A percentile compares a stretch with the other conserved stretches of the same genome.
Conservation (phyloP, 1,140 invertebrate genomes). For the Drosophila carrolli region DNA sequence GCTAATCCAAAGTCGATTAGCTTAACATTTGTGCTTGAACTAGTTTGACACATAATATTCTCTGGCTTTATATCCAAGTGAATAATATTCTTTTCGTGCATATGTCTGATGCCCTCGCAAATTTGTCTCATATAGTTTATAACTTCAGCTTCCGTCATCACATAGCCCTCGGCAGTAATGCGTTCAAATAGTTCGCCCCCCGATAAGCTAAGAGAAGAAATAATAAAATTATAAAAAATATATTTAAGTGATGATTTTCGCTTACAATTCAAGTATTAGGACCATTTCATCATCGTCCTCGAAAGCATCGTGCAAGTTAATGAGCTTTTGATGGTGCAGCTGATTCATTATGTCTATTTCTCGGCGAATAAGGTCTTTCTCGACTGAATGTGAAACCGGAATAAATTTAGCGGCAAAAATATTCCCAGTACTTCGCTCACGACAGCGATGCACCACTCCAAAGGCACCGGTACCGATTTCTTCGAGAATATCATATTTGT, state of each 20-base stretch:
- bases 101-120: slow-evolving; percentile 98
- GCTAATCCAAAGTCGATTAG: slow-evolving; percentile 99
- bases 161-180: slow-evolving; percentile 98
- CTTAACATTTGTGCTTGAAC: slow-evolving; percentile 97
- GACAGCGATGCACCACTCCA: slow-evolving; percentile 98
- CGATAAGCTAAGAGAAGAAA: slow-evolving; percentile 89
- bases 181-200: slow-evolving; percentile 99
- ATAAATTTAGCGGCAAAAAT: slow-evolving; percentile 99
- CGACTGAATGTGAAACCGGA: slow-evolving; percentile 96
- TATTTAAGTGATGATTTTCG: background rate
- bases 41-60: slow-evolving; percentile 99
- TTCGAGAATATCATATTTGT: slow-evolving; percentile 99
- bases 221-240: background rate
- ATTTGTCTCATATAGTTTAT: slow-evolving; percentile 99
- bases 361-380: slow-evolving; percentile 98
- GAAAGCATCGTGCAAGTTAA: slow-evolving; percentile 99
- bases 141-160: slow-evolving; percentile 99
- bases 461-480: slow-evolving; percentile 99
- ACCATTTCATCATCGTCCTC: slow-evolving; percentile 99
- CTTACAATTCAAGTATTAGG: slow-evolving; percentile 99
- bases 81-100: slow-evolving; percentile 99
- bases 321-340: slow-evolving; percentile 98
- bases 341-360: slow-evolving; percentile 99
- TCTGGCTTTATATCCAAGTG: slow-evolving; percentile 99
- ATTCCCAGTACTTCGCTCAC: slow-evolving; percentile 97